phyloP scores from a whole-genome alignment of 2,888 invertebrate genomes.

The Meandrusa payeni region DNA sequence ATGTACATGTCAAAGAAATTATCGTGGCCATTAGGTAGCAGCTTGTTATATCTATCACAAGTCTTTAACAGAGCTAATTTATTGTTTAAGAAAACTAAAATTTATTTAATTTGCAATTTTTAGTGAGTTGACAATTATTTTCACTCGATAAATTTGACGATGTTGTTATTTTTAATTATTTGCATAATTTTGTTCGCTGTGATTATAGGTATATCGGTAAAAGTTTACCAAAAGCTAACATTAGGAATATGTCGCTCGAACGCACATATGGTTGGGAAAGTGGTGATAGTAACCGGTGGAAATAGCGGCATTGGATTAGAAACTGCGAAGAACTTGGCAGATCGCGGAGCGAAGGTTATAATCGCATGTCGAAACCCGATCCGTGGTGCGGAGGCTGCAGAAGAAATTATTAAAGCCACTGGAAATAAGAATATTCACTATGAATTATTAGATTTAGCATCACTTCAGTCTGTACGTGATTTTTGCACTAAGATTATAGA shows the following conservation, averaged over 20 bases:
- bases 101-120: no score
- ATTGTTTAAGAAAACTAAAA: no score
- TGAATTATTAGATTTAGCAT: constrained; percentile 64
- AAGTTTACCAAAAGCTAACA: constrained; percentile 65
- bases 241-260: constrained; percentile 63
- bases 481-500: constrained; percentile 79
- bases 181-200: constrained; percentile 35
- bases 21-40: no score
- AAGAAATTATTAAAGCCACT: constrained; percentile 57
- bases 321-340: constrained; percentile 74
- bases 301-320: constrained; percentile 77
- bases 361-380: constrained; percentile 71
- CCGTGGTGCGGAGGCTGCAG: constrained; percentile 56
- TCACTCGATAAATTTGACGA: no score
- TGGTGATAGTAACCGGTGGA: constrained; percentile 68
- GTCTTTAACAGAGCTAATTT: no score
- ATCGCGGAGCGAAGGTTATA: constrained; percentile 73
- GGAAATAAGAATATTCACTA: constrained; percentile 59
- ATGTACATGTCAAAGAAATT: no score
- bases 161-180: constrained; percentile 2
- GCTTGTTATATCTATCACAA: no score
- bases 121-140: no score
- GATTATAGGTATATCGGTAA: constrained; percentile 44
- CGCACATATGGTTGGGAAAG: constrained; percentile 72
- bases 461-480: constrained; percentile 70